Base-by-base conservation (phyloP, 2,797 vertebrate species). In the Gymnodraco acuticeps region DNA sequence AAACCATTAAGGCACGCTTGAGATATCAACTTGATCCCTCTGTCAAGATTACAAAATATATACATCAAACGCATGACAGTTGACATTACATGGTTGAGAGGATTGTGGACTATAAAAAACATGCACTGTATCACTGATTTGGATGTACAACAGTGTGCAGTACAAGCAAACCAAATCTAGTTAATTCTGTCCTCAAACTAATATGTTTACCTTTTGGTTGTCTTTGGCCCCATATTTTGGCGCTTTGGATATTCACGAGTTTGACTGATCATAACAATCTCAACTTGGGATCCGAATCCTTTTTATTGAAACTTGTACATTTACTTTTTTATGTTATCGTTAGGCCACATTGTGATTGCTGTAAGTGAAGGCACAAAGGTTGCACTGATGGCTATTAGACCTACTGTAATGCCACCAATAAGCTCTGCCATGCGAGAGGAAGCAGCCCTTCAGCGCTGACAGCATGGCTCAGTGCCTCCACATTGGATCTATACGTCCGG, bases 341-440 rank as follows among this genome's bases (percentile, higher is more conserved):
- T 87, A 81, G 81, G 80, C 82, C 85, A 81, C 81, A 73, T 43
- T 78, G 78, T 71, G 70, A 88, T 80, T 84, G 84, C 80, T 93
- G 83, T 93, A 88, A 91, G 77, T 85, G 88, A 83, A 85, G 82
- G 83, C 83, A 87, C 83, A 88, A 86, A 82, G 87, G 87, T 89
- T 86, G 86, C 81, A 86, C 75, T 85, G 79, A 87, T 83, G 90
- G 86, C 88, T 85, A 89, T 83, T 87, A 90, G 90, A 87, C 75
- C 81, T 90, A n/a, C n/a, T n/a, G n/a, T n/a, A 84, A 81, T 88
- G 86, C 88, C 91, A 89, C 91, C 92, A 92, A 94, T 94, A 92
- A 94, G 91, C 88, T 92, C 88, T 60, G 80, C 88, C 90, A 91
- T 91, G 92, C 75, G 68, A 90, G 87, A 92, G 78, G 86, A 88